Conservation (phyloP, 2,888 invertebrate genomes). For the Aphidoletes aphidimyza region DNA sequence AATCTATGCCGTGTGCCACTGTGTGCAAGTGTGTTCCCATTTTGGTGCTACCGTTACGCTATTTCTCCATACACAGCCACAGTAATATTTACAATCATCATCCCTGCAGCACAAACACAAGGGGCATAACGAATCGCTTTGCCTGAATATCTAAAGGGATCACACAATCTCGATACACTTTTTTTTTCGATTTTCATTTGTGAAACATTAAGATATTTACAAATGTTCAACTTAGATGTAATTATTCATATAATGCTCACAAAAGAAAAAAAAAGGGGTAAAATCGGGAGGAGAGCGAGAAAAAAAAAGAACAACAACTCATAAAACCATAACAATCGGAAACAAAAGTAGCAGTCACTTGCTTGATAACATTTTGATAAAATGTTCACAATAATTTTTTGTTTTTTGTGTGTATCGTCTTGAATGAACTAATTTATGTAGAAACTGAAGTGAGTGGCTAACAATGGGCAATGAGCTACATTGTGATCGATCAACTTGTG, state of each 20-base stretch:
- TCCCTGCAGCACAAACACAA: neutral
- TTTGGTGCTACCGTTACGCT: neutral
- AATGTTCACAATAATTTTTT: neutral
- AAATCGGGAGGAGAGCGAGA: neutral
- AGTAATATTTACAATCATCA: neutral
- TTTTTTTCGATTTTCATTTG: neutral
- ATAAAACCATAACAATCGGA: neutral
- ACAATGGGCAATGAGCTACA: too few relatives aligned
- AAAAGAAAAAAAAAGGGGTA: neutral
- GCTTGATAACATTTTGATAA: slow-evolving; percentile 2
- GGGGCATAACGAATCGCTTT: neutral
- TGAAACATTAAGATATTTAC: neutral
- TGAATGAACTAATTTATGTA: too few relatives aligned
- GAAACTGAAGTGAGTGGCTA: too few relatives aligned
- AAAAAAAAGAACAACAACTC: neutral
- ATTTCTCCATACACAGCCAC: neutral
- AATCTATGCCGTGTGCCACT: slow-evolving; percentile 3
- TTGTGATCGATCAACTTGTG: too few relatives aligned
- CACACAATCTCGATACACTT: neutral
- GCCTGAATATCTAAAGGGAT: neutral
- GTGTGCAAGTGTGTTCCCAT: too few relatives aligned
- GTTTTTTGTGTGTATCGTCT: too few relatives aligned
- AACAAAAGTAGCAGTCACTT: neutral
- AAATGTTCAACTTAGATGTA: neutral
- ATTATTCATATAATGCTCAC: neutral